Evolutionary conservation across 2,113 vertebrate species (phyloP).

Genomic region (Gobius niger): DNA sequence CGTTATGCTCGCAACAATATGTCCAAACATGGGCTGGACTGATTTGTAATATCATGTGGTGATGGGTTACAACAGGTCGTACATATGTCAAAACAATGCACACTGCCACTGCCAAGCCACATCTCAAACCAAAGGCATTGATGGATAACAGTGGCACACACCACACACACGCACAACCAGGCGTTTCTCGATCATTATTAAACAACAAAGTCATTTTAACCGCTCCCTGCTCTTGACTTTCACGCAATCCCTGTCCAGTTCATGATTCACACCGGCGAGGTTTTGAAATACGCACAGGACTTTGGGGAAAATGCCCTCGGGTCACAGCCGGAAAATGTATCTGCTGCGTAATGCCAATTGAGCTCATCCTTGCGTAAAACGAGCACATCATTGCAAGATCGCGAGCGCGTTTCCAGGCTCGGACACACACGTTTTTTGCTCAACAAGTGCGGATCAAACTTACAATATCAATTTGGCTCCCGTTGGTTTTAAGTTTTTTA

Average conservation of each 20-base stretch:
- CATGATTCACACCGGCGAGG: not conserved
- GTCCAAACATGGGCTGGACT: not conserved
- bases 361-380: constrained; percentile 8
- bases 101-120: not conserved
- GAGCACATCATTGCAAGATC: not conserved
- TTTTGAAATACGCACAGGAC: constrained; percentile 1
- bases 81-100: not conserved
- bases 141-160: not conserved
- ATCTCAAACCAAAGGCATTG: not conserved
- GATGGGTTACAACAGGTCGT: not conserved
- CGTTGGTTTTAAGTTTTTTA: constrained; percentile 31
- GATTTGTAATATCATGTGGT: not conserved
- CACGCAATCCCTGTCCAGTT: not conserved
- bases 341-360: not conserved
- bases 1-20: not conserved
- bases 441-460: constrained; percentile 5
- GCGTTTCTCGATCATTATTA: not conserved
- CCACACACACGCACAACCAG: not conserved
- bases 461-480: not conserved
- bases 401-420: not conserved
- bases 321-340: not conserved
- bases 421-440: not conserved
- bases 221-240: not conserved
- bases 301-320: constrained; percentile 2
- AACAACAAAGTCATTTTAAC: not conserved